Conservation (phyloP, 1,140 invertebrate species). For the Drosophila ercepeae region DNA sequence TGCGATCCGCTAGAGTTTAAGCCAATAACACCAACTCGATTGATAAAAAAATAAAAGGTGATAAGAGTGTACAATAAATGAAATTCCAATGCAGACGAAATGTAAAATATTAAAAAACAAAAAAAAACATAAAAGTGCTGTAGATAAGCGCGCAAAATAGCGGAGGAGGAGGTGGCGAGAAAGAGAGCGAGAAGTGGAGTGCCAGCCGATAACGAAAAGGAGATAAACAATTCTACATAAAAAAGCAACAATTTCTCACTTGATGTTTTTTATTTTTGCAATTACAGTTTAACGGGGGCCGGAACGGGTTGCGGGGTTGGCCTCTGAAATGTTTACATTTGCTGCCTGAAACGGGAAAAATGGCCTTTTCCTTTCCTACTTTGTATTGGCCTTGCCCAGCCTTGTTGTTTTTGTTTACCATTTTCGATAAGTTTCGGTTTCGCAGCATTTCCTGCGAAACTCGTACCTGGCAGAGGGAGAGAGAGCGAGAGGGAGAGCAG, state of each 20-base stretch:
- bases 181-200: conserved; percentile 34
- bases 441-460: conserved; percentile 64
- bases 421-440: conserved; percentile 69
- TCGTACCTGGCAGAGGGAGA: background rate
- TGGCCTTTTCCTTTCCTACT: conserved; percentile 66
- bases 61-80: conserved; percentile 42
- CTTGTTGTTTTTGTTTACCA: conserved; percentile 61
- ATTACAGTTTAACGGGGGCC: conserved; percentile 13
- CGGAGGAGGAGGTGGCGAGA: conserved; percentile 21
- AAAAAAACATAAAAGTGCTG: conserved; percentile 47
- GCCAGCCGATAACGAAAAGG: conserved; percentile 57
- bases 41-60: conserved; percentile 23
- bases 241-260: conserved; percentile 50
- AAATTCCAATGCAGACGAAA: conserved; percentile 68
- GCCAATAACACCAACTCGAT: background rate
- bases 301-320: background rate
- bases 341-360: conserved; percentile 55
- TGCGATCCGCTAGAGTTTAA: background rate
- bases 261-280: conserved; percentile 47
- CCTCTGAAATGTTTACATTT: conserved; percentile 71
- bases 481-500: background rate
- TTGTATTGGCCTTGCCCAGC: conserved; percentile 54
- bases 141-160: conserved; percentile 74
- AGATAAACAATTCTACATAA: conserved; percentile 63
- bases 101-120: conserved; percentile 46